phyloP scores from a whole-genome alignment of 2,888 invertebrate genomes.

The Acleris sparsana region DNA sequence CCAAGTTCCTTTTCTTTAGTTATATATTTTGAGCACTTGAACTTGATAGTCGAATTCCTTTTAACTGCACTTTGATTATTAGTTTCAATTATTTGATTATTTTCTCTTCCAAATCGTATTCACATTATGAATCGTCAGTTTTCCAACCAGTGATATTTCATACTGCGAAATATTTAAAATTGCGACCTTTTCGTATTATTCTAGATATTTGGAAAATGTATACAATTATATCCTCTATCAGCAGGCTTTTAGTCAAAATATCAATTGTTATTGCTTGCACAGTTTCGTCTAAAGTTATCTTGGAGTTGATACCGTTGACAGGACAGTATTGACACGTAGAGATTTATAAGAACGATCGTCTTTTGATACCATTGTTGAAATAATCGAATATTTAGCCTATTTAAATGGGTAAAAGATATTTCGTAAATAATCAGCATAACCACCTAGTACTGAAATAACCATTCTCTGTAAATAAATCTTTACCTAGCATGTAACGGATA shows the following conservation, averaged over 20 bases:
- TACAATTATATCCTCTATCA: constrained; percentile 3
- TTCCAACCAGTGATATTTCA: constrained; percentile 1
- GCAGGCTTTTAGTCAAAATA: background rate
- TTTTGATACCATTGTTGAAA: background rate
- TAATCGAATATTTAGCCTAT: no score
- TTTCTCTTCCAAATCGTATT: constrained; percentile 2
- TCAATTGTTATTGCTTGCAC: constrained; percentile 4
- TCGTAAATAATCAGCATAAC: no score
- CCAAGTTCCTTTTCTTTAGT: background rate
- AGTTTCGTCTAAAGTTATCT: constrained; percentile 13
- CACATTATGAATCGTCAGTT: constrained; percentile 11
- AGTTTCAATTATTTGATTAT: background rate
- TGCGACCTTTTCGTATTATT: background rate
- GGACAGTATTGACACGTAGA: constrained; percentile 18
- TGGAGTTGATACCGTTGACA: constrained; percentile 23
- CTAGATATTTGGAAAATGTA: background rate
- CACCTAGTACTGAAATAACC: no score
- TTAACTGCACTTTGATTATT: background rate
- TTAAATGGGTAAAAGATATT: no score
- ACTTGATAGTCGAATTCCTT: background rate
- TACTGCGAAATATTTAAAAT: constrained; percentile 17
- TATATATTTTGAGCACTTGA: background rate
- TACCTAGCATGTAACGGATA: no score
- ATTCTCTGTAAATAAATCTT: no score
- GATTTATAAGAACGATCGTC: constrained; percentile 22